Evolutionary conservation across 2,113 vertebrate genomes (phyloP).

Genomic region (Leuciscus idus): DNA sequence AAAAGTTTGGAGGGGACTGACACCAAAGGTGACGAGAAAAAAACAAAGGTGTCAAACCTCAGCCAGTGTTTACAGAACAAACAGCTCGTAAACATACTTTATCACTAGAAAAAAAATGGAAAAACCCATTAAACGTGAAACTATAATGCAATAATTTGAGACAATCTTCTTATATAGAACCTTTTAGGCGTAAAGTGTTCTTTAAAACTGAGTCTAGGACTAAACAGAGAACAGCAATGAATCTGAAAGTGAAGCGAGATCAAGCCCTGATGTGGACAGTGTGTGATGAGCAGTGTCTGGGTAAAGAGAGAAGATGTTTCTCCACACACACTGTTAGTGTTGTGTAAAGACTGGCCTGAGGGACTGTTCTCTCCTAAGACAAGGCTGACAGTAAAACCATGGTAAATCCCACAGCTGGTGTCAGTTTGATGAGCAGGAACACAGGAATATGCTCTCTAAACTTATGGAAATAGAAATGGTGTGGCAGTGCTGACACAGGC

Average conservation of each 20-base stretch:
- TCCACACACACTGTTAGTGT: conserved; percentile 3
- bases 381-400: conserved; percentile 1
- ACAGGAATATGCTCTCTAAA: conserved; percentile 12
- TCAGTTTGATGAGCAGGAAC: conserved; percentile 35
- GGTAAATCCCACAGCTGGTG: neutral
- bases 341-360: conserved; percentile 39
- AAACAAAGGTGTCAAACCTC: conserved; percentile 40
- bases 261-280: neutral
- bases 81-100: too few relatives aligned
- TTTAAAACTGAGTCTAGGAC: too few relatives aligned
- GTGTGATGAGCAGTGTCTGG: neutral
- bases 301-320: neutral
- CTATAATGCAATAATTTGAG: too few relatives aligned
- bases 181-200: too few relatives aligned
- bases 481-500: conserved; percentile 14
- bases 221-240: too few relatives aligned
- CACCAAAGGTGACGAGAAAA: neutral
- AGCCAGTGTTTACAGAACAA: conserved; percentile 41
- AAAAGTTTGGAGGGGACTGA: neutral
- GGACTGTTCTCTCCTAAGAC: conserved; percentile 4
- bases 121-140: too few relatives aligned
- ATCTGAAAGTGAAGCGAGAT: neutral
- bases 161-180: too few relatives aligned
- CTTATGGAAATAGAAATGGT: conserved; percentile 5
- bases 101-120: too few relatives aligned